Evolutionary conservation across 1,140 invertebrate species (phyloP).

Genomic region (Pseudomyrmex gracilis): DNA sequence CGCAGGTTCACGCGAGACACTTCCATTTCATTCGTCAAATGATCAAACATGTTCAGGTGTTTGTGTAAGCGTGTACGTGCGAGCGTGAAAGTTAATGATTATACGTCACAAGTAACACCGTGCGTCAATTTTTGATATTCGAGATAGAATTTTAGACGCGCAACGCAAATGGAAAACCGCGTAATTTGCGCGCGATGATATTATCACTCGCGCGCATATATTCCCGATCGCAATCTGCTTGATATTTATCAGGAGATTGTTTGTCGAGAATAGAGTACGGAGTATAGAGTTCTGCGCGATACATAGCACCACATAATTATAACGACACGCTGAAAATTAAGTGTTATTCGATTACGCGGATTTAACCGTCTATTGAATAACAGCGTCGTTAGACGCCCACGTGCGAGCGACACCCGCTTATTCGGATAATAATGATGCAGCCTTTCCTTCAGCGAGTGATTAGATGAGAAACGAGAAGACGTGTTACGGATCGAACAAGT

Average conservation of each 20-base stretch:
- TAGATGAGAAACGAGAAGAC: slow-evolving; percentile 62
- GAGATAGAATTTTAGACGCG: neutral
- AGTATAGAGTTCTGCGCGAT: slow-evolving; percentile 13
- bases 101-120: neutral
- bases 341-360: slow-evolving; percentile 39
- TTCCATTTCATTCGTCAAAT: neutral
- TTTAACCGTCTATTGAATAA: slow-evolving; percentile 37
- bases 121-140: neutral
- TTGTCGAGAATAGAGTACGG: neutral
- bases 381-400: slow-evolving; percentile 15
- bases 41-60: neutral
- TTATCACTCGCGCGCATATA: neutral
- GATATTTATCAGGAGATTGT: slow-evolving; percentile 27
- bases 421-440: slow-evolving; percentile 61
- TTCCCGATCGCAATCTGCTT: slow-evolving; percentile 21
- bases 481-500: slow-evolving; percentile 53
- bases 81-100: neutral
- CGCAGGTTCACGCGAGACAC: neutral
- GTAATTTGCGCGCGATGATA: slow-evolving; percentile 8
- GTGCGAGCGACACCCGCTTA: slow-evolving; percentile 32
- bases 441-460: slow-evolving; percentile 57
- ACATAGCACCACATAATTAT: slow-evolving; percentile 52
- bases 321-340: slow-evolving; percentile 30
- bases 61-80: neutral
- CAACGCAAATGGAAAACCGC: neutral